Evolutionary conservation across 92 coral and sea anemone genomes (phyloP).

Genomic region (Parazoanthus swiftii): DNA sequence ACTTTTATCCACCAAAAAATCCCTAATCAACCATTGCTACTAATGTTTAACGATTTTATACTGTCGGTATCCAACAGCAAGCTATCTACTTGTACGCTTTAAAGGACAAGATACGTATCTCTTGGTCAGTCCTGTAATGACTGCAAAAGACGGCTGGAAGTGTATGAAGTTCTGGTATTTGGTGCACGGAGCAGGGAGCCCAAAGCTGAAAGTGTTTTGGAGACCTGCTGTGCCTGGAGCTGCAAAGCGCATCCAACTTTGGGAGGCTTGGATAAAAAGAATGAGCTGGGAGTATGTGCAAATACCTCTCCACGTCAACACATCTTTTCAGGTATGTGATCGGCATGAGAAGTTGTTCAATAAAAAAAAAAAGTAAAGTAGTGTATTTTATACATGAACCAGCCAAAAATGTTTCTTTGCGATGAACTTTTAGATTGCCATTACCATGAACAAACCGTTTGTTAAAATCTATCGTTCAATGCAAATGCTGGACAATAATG

Average conservation of each 20-base stretch:
- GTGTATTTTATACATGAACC: no score
- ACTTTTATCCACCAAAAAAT: no score
- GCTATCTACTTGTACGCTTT: neutral
- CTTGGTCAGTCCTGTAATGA: constrained; percentile 26
- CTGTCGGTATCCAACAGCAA: neutral
- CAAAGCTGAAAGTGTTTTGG: constrained; percentile 10
- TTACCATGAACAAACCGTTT: no score
- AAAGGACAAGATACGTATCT: neutral
- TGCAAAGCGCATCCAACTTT: neutral
- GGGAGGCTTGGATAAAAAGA: constrained; percentile 18
- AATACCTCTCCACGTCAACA: neutral
- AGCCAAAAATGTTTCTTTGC: no score
- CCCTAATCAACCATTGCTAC: no score
- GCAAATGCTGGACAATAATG: no score
- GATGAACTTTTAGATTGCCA: no score
- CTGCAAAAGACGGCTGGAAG: neutral
- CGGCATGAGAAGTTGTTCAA: no score
- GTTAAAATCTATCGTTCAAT: no score
- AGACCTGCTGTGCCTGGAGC: neutral
- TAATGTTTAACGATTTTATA: no score
- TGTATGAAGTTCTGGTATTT: constrained; percentile 40
- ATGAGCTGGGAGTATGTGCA: constrained; percentile 1
- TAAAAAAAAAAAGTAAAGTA: neutral
- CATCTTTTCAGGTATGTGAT: constrained; percentile 27
- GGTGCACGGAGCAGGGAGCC: constrained; percentile 9